Conservation (phyloP, 2,797 vertebrate genomes). For the Ambastaia sidthimunki region DNA sequence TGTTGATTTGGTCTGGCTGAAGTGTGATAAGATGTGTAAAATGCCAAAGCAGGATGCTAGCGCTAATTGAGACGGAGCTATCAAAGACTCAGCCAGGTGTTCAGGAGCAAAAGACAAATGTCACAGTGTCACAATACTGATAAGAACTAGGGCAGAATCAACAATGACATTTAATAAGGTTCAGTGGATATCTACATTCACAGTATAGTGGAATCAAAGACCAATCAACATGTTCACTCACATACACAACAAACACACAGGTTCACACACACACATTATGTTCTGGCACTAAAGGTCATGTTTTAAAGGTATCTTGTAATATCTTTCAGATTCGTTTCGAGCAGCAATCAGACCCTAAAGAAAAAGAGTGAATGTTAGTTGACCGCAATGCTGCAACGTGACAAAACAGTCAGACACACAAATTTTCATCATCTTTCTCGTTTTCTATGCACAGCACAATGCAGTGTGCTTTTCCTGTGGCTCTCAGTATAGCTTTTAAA, state of each 20-base stretch:
- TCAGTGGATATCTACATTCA: constrained; percentile 45
- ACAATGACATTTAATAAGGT: constrained; percentile 50
- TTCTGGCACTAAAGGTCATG: constrained; percentile 31
- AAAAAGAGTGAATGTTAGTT: constrained; percentile 21
- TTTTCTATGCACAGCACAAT: neutral
- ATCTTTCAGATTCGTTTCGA: constrained; percentile 15
- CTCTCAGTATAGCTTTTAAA: neutral
- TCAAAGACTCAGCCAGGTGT: constrained; percentile 17
- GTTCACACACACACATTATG: neutral
- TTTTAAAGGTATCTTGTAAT: constrained; percentile 40
- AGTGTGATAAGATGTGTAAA: constrained; percentile 54
- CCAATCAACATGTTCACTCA: constrained; percentile 16
- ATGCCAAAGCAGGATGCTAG: constrained; percentile 42
- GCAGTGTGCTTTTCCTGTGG: neutral
- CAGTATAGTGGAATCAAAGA: constrained; percentile 16
- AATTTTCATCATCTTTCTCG: neutral
- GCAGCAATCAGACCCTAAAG: constrained; percentile 8
- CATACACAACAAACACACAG: too few species aligned
- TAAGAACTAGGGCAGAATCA: constrained; percentile 48
- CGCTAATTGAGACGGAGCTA: constrained; percentile 42
- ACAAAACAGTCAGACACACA: constrained; percentile 2
- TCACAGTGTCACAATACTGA: constrained; percentile 50
- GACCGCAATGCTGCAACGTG: neutral
- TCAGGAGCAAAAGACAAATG: constrained; percentile 52
- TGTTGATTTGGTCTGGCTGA: constrained; percentile 32